phyloP scores from a whole-genome alignment of 2,113 vertebrate species.

The Scomber colias region DNA sequence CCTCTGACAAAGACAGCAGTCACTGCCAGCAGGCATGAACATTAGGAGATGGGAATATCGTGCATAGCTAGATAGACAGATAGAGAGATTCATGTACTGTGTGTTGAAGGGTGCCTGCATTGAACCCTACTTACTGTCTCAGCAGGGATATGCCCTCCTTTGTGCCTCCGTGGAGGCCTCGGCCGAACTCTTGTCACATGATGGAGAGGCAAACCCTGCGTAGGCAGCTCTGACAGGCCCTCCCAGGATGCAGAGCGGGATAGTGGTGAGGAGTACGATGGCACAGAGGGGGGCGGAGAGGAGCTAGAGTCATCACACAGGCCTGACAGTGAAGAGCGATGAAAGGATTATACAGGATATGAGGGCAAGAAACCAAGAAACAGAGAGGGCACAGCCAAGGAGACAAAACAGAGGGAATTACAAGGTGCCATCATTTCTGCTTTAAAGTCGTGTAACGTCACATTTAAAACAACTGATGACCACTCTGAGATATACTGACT shows the following conservation, averaged over 20 bases:
- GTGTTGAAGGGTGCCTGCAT: background rate
- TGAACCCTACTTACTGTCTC: slow-evolving; percentile 67
- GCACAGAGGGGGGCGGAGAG: slow-evolving; percentile 83
- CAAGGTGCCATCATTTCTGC: slow-evolving; percentile 28
- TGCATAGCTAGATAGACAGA: slow-evolving; percentile 18
- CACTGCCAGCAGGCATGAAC: slow-evolving; percentile 38
- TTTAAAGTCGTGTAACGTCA: background rate
- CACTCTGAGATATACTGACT: slow-evolving; percentile 27
- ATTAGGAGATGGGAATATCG: slow-evolving; percentile 41
- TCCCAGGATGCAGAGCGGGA: slow-evolving; percentile 88
- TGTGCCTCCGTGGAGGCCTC: slow-evolving; percentile 86
- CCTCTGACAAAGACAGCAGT: slow-evolving; percentile 41
- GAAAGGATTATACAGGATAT: slow-evolving; percentile 7
- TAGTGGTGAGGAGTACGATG: slow-evolving; percentile 82
- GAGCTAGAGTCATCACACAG: slow-evolving; percentile 82
- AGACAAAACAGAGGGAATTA: background rate
- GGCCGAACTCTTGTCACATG: slow-evolving; percentile 89
- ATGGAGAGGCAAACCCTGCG: slow-evolving; percentile 88
- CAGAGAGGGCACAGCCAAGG: slow-evolving; percentile 8
- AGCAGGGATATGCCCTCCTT: slow-evolving; percentile 76
- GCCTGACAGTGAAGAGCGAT: slow-evolving; percentile 61
- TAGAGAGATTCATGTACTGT: background rate
- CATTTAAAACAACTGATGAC: slow-evolving; percentile 30
- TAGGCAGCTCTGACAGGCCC: slow-evolving; percentile 88
- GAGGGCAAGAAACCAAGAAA: background rate